Percentiles rank a stretch among this genome's conserved stretches.
These are phyloP conservation scores for Rhagophthalmus giganteus DNA, from an alignment of 2,888 invertebrate genomes.

Conservation along the genomic window DNA sequence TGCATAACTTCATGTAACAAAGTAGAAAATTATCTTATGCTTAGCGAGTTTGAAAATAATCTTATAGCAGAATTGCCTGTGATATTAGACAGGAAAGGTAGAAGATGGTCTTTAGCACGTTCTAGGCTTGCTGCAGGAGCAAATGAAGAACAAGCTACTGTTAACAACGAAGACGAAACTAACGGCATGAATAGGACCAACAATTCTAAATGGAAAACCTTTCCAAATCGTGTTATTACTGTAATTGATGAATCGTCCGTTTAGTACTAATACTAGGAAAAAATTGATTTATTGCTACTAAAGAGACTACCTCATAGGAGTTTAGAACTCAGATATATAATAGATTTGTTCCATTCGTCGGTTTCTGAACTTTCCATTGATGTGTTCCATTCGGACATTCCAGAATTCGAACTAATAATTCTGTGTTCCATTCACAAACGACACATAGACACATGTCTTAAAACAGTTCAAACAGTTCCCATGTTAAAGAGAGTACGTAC, in stretches of 20 bases:
- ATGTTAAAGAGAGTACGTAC: background rate
- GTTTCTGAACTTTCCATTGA: conserved; percentile 7
- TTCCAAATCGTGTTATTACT: conserved; percentile 69
- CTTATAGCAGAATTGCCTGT: conserved; percentile 77
- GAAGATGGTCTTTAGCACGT: conserved; percentile 73
- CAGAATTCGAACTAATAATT: no score
- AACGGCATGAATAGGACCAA: conserved; percentile 54
- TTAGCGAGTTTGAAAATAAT: conserved; percentile 85
- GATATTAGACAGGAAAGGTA: conserved; percentile 69
- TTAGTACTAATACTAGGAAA: conserved; percentile 41
- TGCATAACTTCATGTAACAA: conserved; percentile 85
- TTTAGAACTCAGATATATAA: conserved; percentile 19
- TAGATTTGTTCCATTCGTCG: conserved; percentile 20
- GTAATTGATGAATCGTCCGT: conserved; percentile 77
- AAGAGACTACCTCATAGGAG: conserved; percentile 35
- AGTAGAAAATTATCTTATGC: conserved; percentile 83
- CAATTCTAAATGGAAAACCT: conserved; percentile 52
- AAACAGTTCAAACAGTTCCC: no score
- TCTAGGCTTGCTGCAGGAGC: conserved; percentile 56
- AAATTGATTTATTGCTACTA: conserved; percentile 25
- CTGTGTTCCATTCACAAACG: no score
- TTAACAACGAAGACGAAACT: conserved; percentile 60
- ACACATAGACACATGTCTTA: no score
- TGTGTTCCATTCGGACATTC: background rate
- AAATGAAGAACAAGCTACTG: conserved; percentile 51